A percentile compares a stretch with the other conserved stretches of the same genome.
phyloP scores from a whole-genome alignment of 2,113 vertebrate genomes.

The Rhinoderma darwinii region DNA sequence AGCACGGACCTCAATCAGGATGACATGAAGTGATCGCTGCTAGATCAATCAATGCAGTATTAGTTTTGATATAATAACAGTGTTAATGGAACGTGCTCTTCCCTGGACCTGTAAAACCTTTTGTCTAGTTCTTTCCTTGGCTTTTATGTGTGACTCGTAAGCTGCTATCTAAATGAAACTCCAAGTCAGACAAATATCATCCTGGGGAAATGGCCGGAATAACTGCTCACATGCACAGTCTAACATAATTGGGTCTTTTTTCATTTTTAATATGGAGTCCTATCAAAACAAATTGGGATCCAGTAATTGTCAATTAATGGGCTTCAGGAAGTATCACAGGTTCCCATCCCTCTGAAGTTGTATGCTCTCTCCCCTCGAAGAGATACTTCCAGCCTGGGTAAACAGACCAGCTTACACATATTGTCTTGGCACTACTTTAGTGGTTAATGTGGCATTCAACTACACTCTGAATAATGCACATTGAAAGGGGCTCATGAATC shows the following conservation, averaged over 20 bases:
- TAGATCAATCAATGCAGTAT: not conserved
- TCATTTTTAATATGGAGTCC: not conserved
- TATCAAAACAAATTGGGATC: not conserved
- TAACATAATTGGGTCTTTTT: not conserved
- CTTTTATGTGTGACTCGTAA: constrained; percentile 14
- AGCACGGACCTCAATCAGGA: not conserved
- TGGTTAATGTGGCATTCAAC: constrained; percentile 44
- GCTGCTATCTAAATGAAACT: not conserved
- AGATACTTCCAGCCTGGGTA: not conserved
- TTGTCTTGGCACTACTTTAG: constrained; percentile 36
- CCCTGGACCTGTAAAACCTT: not conserved
- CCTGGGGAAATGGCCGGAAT: not conserved
- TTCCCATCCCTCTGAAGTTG: not conserved
- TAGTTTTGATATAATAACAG: not conserved
- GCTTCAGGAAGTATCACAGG: not conserved
- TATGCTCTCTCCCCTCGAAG: not conserved
- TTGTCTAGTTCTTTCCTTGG: not conserved
- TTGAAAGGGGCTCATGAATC: constrained; percentile 39
- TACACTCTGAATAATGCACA: constrained; percentile 49
- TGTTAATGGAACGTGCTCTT: not conserved
- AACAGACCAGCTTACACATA: constrained; percentile 25
- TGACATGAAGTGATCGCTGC: not conserved
- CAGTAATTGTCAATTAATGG: not conserved
- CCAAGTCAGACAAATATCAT: not conserved
- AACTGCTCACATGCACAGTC: not conserved